Evolutionary conservation across 2,888 invertebrate genomes (phyloP), one percentile per base, ranked within the genome.

Genomic region (Meghimatium bilineatum): DNA sequence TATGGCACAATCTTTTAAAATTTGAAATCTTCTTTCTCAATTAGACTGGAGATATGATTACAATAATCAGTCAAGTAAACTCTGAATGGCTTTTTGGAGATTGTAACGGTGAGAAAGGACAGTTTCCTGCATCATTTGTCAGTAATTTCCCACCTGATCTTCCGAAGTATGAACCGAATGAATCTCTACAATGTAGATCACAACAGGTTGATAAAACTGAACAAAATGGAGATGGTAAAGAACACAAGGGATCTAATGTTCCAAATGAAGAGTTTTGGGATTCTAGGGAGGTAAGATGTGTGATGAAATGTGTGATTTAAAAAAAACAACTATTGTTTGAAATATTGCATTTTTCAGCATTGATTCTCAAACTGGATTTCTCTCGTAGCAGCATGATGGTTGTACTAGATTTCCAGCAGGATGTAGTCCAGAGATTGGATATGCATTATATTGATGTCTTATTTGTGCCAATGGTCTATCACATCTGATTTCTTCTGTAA

Each of bases 121-220:
- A 89, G 78, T 92, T 93, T 80, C 93, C 93, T 32, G 87, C 90
- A n/a, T 86, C 87, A 38, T 92, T 92, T 87, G 89, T 93, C 44
- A 77, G 81, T 74, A 84, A 82, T 72, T 69, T 87, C n/a, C 86
- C 87, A 3, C 52, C 66, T 17, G 77, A 85, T 60, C 84, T 87
- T n/a, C 44, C 44, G 5, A 60, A 34, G 12, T 26, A 12, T 32
- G 26, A 76, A 26, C 56, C 26, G 34, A 26, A 76, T 32, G 8
- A 60, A 2, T 52, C 52, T 23, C 3, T 32, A 17, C 32, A 60
- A 26, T n/a, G 36, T 34, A 49, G 8, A n/a, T n/a, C 23, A 29
- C 12, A 63, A 34, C 77, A 77, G 63, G 6, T 1, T 17, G 32
- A 29, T 32, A 17, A 74, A 6, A 20, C 32, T 52, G 74, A 52